Conservation (phyloP, 30 jellyfish, hydroid and myxozoan genomes). For the Catostylus mosaicus region DNA sequence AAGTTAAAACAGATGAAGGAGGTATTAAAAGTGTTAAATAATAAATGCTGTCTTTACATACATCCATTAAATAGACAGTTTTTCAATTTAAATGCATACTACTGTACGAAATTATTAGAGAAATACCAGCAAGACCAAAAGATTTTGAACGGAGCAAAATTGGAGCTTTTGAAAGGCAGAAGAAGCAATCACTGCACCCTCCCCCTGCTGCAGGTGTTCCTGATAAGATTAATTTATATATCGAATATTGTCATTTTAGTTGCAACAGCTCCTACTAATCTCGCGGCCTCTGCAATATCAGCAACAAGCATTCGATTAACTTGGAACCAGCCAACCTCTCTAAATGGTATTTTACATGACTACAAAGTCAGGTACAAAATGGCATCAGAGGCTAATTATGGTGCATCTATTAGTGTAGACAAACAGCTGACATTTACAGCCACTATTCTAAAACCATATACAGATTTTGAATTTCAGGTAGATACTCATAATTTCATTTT, state of each 20-base stretch:
- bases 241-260: neutral
- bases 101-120: too few species aligned
- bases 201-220: neutral
- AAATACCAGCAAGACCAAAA: too few species aligned
- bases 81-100: too few species aligned
- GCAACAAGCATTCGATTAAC: constrained; percentile 36
- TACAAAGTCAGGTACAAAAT: constrained; percentile 37
- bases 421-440: neutral
- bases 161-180: too few species aligned
- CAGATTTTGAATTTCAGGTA: constrained; percentile 40
- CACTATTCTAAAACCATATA: constrained; percentile 4
- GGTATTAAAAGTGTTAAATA: too few species aligned
- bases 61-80: neutral
- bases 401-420: constrained; percentile 20
- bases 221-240: neutral
- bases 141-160: too few species aligned
- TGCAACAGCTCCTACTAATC: constrained; percentile 47
- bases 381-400: neutral
- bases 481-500: neutral
- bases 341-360: constrained; percentile 69
- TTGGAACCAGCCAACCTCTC: constrained; percentile 58
- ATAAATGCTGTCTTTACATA: neutral
- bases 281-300: constrained; percentile 40
- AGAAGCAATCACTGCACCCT: too few species aligned
- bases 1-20: constrained; percentile 56